Conservation (phyloP, 2,797 vertebrate genomes). For the Rhinatrema bivittatum region DNA sequence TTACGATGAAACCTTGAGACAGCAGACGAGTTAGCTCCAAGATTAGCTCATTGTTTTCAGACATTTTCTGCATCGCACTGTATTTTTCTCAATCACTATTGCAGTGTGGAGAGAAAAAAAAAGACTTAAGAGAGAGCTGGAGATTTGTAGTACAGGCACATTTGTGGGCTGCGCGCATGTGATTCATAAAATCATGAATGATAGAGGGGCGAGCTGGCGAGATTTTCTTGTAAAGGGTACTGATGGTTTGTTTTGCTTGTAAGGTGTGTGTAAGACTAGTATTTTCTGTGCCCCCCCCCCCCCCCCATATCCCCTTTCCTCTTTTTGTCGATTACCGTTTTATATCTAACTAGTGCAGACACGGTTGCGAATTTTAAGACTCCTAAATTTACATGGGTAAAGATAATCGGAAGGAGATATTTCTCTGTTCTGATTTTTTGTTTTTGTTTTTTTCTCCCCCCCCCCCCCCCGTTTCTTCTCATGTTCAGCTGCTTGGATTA, state of each 20-base stretch:
- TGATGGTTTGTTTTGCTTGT: constrained; percentile 18
- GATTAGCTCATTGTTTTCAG: too few relatives aligned
- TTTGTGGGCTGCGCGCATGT: constrained; percentile 21
- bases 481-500: constrained; percentile 52
- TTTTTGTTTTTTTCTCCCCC: constrained; percentile 9
- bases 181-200: constrained; percentile 25
- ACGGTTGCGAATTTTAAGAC: too few relatives aligned
- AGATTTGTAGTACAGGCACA: constrained; percentile 21
- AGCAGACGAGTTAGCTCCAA: too few relatives aligned
- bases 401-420: too few relatives aligned
- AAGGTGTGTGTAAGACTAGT: neutral
- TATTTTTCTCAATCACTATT: too few relatives aligned
- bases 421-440: too few relatives aligned
- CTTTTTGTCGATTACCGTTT: too few relatives aligned
- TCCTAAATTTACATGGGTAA: too few relatives aligned
- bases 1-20: too few relatives aligned
- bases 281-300: neutral
- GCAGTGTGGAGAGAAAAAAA: too few relatives aligned
- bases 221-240: constrained; percentile 20
- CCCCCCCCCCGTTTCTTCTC: constrained; percentile 15
- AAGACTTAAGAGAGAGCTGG: constrained; percentile 16
- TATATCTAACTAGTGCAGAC: too few relatives aligned
- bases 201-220: constrained; percentile 21
- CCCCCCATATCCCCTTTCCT: constrained; percentile 3
- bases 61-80: too few relatives aligned